Percentiles rank a stretch among this genome's conserved stretches.
Conservation (phyloP, 2,113 vertebrate genomes). For the Chlorodrepanis virens region DNA sequence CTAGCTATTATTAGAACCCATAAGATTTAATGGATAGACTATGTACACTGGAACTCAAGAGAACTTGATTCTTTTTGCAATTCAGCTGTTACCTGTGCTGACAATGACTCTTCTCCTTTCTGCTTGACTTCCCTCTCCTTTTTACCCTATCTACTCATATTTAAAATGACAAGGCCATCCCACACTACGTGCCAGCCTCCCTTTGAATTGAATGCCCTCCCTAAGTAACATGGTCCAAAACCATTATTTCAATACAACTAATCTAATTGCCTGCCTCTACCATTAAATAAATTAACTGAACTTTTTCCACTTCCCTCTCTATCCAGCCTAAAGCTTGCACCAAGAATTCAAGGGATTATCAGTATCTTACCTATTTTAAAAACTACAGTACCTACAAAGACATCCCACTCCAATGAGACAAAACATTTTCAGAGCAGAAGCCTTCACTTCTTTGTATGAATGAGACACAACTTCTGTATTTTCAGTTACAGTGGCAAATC, state of each 20-base stretch:
- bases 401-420: background rate
- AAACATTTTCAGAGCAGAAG: background rate
- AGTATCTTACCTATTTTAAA: background rate
- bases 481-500: background rate
- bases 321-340: background rate
- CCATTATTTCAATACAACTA: background rate
- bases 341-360: background rate
- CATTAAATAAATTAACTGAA: background rate
- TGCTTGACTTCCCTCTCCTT: background rate
- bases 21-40: background rate
- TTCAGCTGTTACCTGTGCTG: slow-evolving; percentile 12
- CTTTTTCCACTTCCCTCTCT: background rate
- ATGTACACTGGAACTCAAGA: background rate
- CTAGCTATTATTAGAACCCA: background rate
- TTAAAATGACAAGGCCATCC: background rate
- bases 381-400: background rate
- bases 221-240: background rate
- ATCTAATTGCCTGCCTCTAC: background rate
- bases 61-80: background rate
- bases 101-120: background rate
- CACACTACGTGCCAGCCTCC: background rate
- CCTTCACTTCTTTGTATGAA: background rate
- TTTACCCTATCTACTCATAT: background rate
- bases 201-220: background rate
- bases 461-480: background rate